phyloP scores from a whole-genome alignment of 2,888 invertebrate genomes.

The Idaea dimidiata region DNA sequence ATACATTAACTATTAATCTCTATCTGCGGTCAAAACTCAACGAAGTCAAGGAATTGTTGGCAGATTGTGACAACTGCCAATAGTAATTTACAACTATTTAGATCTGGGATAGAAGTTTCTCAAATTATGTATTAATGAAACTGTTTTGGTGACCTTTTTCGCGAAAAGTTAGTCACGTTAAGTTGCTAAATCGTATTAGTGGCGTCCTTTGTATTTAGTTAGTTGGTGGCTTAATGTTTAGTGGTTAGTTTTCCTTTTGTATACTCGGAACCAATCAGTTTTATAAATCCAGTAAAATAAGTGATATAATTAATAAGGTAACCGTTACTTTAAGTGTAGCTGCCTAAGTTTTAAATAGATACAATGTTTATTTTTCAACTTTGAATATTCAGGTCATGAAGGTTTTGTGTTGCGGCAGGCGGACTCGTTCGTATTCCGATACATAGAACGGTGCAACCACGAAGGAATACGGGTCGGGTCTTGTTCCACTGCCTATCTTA shows the following conservation, averaged over 20 bases:
- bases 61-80: slow-evolving; percentile 39
- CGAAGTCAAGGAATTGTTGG: slow-evolving; percentile 19
- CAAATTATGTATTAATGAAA: slow-evolving; percentile 41
- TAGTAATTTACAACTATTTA: slow-evolving; percentile 36
- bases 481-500: too few species aligned
- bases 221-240: slow-evolving; percentile 39
- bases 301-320: too few species aligned
- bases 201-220: slow-evolving; percentile 11
- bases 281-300: too few species aligned
- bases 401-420: too few species aligned
- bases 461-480: too few species aligned
- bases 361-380: too few species aligned
- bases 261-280: too few species aligned
- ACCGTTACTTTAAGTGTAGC: too few species aligned
- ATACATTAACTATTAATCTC: not conserved
- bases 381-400: too few species aligned
- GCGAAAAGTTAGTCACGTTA: slow-evolving; percentile 31
- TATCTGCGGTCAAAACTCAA: not conserved
- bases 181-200: slow-evolving; percentile 33
- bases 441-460: too few species aligned
- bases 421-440: too few species aligned
- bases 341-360: too few species aligned
- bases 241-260: slow-evolving; percentile 17
- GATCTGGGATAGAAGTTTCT: slow-evolving; percentile 37
- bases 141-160: slow-evolving; percentile 29